phyloP scores from a whole-genome alignment of 2,797 vertebrate species.

The Coracias cyanogaster region DNA sequence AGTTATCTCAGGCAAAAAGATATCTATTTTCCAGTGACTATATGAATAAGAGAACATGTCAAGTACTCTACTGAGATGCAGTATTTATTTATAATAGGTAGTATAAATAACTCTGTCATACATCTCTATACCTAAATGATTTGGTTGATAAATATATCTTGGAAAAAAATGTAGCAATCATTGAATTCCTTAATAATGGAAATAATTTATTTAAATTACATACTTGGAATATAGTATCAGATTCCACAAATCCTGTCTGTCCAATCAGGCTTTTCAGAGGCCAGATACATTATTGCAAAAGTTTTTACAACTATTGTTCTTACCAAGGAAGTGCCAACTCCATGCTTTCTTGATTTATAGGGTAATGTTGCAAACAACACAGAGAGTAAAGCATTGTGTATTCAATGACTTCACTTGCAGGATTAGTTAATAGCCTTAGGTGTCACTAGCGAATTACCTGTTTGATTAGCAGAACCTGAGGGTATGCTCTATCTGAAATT shows the following conservation, averaged over 20 bases:
- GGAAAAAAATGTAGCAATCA: background rate
- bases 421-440: background rate
- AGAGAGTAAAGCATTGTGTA: background rate
- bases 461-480: background rate
- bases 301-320: background rate
- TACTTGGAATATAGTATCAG: background rate
- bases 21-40: slow-evolving; percentile 14
- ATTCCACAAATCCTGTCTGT: background rate
- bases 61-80: background rate
- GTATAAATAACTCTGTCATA: background rate
- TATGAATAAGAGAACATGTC: background rate
- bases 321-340: background rate
- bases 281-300: background rate
- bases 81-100: background rate
- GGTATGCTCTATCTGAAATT: background rate
- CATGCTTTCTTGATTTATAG: background rate
- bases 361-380: background rate
- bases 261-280: background rate
- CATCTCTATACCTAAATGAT: background rate
- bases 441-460: background rate
- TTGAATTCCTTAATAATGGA: background rate
- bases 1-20: background rate
- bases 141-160: background rate
- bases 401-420: background rate
- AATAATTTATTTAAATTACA: background rate